phyloP scores from a whole-genome alignment of 1,140 invertebrate species.

The Zaprionus ghesquierei region DNA sequence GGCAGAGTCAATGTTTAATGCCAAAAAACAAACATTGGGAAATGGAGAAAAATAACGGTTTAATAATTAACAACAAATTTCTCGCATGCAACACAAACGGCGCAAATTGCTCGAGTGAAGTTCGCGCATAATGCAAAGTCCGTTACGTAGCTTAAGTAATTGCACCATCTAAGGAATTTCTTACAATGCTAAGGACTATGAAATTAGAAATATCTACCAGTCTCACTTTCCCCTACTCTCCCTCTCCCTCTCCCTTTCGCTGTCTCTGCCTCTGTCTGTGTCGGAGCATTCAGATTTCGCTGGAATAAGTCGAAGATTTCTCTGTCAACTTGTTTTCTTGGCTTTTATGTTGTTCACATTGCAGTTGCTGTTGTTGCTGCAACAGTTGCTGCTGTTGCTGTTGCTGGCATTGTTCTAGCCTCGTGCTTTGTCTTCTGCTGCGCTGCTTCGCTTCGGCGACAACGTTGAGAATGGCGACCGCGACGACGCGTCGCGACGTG shows the following conservation, averaged over 20 bases:
- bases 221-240: neutral
- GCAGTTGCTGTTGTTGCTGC: conserved; percentile 8
- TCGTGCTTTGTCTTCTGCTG: conserved; percentile 48
- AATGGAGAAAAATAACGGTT: neutral
- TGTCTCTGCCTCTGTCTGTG: neutral
- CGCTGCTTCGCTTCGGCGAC: conserved; percentile 14
- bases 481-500: conserved; percentile 17
- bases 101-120: neutral
- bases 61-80: neutral
- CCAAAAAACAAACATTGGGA: too few species aligned
- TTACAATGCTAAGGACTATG: neutral
- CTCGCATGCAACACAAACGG: neutral
- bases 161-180: neutral
- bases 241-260: neutral
- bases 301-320: conserved; percentile 18
- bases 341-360: neutral
- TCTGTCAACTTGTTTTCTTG: conserved; percentile 14
- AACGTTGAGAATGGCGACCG: neutral
- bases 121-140: neutral
- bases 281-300: neutral
- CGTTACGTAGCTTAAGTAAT: neutral
- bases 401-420: conserved; percentile 46
- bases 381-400: neutral
- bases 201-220: neutral
- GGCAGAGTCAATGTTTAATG: too few species aligned